phyloP scores from a whole-genome alignment of 2,113 vertebrate genomes.

The Lycaon pictus region DNA sequence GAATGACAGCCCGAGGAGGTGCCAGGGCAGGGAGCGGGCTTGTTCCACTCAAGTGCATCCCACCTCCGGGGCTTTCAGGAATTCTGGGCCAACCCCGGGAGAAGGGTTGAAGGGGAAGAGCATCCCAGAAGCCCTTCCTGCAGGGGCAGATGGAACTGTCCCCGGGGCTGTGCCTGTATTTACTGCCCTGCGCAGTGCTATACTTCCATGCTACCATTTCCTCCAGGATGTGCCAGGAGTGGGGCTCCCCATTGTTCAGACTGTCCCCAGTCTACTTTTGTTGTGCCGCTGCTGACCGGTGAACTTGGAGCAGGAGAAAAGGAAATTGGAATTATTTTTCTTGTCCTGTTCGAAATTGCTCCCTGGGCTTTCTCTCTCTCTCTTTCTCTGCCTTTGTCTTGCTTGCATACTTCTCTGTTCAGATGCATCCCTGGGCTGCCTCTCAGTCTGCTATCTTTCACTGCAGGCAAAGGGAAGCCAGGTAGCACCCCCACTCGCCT shows the following conservation, averaged over 20 bases:
- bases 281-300: accelerated
- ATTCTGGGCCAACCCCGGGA: neutral
- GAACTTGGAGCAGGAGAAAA: neutral
- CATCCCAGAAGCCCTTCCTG: neutral
- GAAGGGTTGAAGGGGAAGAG: neutral
- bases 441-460: neutral
- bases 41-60: conserved; percentile 67
- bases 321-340: neutral
- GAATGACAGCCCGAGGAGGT: conserved; percentile 78
- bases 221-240: neutral
- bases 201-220: neutral
- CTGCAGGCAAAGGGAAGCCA: accelerated
- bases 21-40: neutral
- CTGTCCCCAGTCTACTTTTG: neutral
- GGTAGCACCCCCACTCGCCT: neutral
- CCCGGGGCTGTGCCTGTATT: neutral
- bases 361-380: neutral
- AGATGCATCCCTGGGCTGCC: neutral
- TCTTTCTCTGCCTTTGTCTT: neutral
- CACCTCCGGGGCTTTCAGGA: neutral
- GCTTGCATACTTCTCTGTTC: neutral
- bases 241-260: neutral
- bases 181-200: neutral
- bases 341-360: neutral
- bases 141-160: neutral